These are phyloP conservation scores for Heliocidaris tuberculata DNA, from an alignment of 35 echinoderm and acorn worm genomes.

Conservation along the genomic window DNA sequence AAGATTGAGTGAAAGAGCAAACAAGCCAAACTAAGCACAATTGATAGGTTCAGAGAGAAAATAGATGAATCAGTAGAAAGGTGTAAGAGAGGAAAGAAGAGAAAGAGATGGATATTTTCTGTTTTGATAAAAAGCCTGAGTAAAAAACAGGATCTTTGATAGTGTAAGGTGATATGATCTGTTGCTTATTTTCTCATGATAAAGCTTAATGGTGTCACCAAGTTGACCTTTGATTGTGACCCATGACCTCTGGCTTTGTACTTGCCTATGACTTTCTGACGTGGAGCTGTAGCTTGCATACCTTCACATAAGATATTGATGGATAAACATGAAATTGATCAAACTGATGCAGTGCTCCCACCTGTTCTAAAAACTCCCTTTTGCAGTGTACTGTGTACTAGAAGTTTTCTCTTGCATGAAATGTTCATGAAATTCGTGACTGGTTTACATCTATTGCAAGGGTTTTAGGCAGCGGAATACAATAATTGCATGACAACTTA, in stretches of 20 bases:
- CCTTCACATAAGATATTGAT: not conserved
- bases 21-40: too few relatives aligned
- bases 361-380: not conserved
- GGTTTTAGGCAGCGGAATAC: not conserved
- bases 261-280: not conserved
- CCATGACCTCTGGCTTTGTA: not conserved
- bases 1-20: too few relatives aligned
- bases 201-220: not conserved
- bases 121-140: not conserved
- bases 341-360: not conserved
- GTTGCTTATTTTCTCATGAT: not conserved
- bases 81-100: not conserved
- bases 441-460: not conserved
- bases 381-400: too few relatives aligned
- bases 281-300: not conserved
- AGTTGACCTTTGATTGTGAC: not conserved
- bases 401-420: too few relatives aligned
- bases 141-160: not conserved
- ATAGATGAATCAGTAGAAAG: not conserved
- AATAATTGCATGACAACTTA: not conserved
- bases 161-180: not conserved
- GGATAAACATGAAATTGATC: not conserved
- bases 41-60: too few relatives aligned
- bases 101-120: not conserved
- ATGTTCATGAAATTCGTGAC: too few relatives aligned